Evolutionary conservation across 1,140 invertebrate species (phyloP), one percentile per base, ranked within the genome.

Genomic region (Lordiphosa mommai): DNA sequence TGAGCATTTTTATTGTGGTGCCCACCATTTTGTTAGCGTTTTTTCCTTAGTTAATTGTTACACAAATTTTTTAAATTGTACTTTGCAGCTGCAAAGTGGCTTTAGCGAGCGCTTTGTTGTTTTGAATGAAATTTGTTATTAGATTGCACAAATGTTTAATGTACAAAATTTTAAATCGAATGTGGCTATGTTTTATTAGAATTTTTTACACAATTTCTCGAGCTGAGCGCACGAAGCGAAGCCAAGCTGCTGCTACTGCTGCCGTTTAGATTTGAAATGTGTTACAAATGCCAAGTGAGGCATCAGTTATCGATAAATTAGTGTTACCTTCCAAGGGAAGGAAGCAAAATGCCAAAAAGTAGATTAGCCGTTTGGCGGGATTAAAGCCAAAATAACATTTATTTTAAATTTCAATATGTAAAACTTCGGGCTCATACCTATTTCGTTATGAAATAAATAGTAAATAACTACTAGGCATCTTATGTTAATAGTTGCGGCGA

Each of bases 241-340:
- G 55, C 68, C 55, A 49, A 58, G 29, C 48, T 37, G 46, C 47
- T 27, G 6, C 6, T 23, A 5, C 20, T 23, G 48, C 49, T 72
- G 63, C 73, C 53, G 72, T 79, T 73, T 79, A 23, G 65, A 59
- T 77, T 77, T 79, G 27, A 76, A 73, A 53, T 43, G 16, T 40
- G 58, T 29, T 12, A n/a, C 16, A 16, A 23, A 38, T 29, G 67
- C 63, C 40, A 57, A 49, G 13, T 27, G 23, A 27, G 5, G 12
- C 7, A 29, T 37, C 3, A 0, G 5, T 4, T 12, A 10, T 10
- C 2, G 7, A n/a, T 8, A 13, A 17, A 4, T 30, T 23, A 61
- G 29, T 55, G 70, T 48, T 43, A 29, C 70, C 58, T 23, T 27
- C 2, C 0, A 6, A 7, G 23, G 5, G 23, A 1, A 27, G 7